Base-by-base conservation (phyloP, 2,797 vertebrate genomes). In the Neopelma chrysocephalum region DNA sequence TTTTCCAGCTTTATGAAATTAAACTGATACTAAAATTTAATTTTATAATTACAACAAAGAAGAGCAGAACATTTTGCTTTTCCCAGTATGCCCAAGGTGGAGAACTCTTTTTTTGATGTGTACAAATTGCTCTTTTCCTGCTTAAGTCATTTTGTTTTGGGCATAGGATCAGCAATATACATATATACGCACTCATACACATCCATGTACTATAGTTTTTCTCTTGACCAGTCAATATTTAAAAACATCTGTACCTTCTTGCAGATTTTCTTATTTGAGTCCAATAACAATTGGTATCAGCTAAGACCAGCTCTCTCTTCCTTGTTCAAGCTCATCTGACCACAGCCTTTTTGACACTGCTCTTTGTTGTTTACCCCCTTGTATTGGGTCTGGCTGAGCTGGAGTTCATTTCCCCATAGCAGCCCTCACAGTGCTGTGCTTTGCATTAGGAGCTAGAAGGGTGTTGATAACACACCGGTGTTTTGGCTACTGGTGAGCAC, bases 111-210 rank as follows among this genome's bases (percentile, higher is more conserved):
- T 56, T 57, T 5, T 40, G 8, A n/a, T 12, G 15, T 22, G 16
- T 56, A 61, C 34, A 54, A 38, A 78, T 69, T 26, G 47, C 16
- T 50, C 20, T 36, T 60, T 69, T 34, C 50, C 60, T 68, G 25
- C 51, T 58, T 29, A 38, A 54, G 16, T 61, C 43, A 54, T 26
- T 70, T 65, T 51, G 40, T 40, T 40, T 34, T 31, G 8, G 81
- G 40, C 23, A 42, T 15, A 84, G 58, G 12, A 76, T 57, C 36
- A 54, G 50, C 45, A 48, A 31, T 12, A 68, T 1, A 80, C 2
- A n/a, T 32, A 61, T 3, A 62, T 1, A 19, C 15, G 11, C 5
- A 13, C 10, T 2, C 34, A 17, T 9, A 51, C 3, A 3, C 23
- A 27, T 23, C 11, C 17, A 36, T 12, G 31, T 15, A 51, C 56